Conservation (phyloP, 2,113 vertebrate species). For the Orientallactaga bullata region DNA sequence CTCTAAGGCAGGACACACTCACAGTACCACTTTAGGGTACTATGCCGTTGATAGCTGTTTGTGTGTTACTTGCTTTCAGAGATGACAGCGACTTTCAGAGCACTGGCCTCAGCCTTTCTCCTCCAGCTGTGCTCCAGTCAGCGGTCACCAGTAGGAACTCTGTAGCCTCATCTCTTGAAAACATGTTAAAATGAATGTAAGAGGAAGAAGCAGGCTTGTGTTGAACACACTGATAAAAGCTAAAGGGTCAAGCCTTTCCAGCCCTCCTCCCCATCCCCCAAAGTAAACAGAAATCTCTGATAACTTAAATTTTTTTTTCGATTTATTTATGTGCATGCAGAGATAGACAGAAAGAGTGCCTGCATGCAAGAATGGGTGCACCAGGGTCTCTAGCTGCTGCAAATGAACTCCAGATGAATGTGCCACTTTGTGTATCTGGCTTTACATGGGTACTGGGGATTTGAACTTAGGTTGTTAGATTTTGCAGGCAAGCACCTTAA, state of each 20-base stretch:
- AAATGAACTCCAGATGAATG: too few relatives aligned
- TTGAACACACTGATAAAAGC: background rate
- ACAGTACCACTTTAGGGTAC: background rate
- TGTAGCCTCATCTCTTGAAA: background rate
- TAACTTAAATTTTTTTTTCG: background rate
- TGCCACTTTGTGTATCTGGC: too few relatives aligned
- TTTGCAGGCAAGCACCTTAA: too few relatives aligned
- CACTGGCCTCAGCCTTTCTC: background rate
- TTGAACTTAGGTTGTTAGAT: too few relatives aligned
- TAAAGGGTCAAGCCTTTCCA: constrained; percentile 12
- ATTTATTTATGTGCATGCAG: too few relatives aligned
- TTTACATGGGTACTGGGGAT: too few relatives aligned
- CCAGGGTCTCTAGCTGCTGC: too few relatives aligned
- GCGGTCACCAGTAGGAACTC: background rate
- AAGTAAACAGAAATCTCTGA: background rate
- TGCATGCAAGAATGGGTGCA: too few relatives aligned
- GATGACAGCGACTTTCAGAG: background rate
- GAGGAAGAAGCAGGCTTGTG: background rate
- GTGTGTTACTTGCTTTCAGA: constrained; percentile 31
- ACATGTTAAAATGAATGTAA: constrained; percentile 7
- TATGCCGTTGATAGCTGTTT: background rate
- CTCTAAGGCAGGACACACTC: background rate
- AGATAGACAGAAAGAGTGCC: too few relatives aligned
- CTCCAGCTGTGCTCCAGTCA: background rate
- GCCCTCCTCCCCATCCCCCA: background rate